Percentiles rank a stretch among this genome's conserved stretches.
Conservation (phyloP, 2,888 invertebrate species). For the Drosophila niveifrons region DNA sequence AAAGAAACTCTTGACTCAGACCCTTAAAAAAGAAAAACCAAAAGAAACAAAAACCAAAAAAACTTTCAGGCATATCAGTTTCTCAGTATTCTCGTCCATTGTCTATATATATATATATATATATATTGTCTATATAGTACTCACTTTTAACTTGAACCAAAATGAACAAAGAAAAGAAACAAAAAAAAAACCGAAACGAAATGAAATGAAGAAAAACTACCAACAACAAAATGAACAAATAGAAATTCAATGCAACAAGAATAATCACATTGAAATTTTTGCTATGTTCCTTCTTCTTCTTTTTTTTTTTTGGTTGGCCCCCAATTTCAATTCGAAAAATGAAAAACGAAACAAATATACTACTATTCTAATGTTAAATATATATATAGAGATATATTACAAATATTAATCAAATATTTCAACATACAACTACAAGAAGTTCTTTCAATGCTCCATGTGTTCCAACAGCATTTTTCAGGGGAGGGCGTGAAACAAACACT, state of each 20-base stretch:
- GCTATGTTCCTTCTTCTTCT: not conserved
- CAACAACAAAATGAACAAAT: constrained; percentile 24
- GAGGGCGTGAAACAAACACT: no score
- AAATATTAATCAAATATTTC: not conserved
- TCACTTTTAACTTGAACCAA: not conserved
- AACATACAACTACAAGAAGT: not conserved
- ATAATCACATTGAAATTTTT: constrained; percentile 74
- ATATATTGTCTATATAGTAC: constrained; percentile 1
- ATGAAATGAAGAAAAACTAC: not conserved
- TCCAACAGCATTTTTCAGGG: no score
- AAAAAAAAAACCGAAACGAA: not conserved
- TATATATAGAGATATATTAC: not conserved
- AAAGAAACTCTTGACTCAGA: constrained; percentile 33
- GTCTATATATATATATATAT: not conserved
- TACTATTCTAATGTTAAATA: no score
- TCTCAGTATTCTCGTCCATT: constrained; percentile 16
- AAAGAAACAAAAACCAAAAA: not conserved
- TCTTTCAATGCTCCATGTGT: no score
- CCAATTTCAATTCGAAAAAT: not conserved
- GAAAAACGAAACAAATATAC: not conserved
- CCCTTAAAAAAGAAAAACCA: not conserved
- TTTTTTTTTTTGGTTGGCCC: not conserved
- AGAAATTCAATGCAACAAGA: constrained; percentile 81
- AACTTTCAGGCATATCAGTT: constrained; percentile 17
- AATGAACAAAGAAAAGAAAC: no score